These are phyloP conservation scores for Diadumene lineata DNA, from an alignment of 92 coral and sea anemone species.

Conservation along the genomic window DNA sequence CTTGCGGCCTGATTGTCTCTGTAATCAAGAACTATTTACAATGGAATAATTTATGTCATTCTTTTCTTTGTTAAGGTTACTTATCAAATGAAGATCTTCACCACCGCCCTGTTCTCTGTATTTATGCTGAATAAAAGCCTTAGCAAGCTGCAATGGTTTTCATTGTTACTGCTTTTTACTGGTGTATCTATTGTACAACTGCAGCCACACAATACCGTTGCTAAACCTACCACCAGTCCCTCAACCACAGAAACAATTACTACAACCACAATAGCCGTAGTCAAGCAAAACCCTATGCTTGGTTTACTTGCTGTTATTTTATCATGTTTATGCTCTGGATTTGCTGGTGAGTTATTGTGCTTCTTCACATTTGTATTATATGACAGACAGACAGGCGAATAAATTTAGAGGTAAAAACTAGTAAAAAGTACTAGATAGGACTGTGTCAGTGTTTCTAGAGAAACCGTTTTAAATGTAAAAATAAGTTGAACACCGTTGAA, in stretches of 20 bases:
- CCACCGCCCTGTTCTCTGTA: slow-evolving; percentile 94
- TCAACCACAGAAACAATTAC: slow-evolving; percentile 9
- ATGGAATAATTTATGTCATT: not conserved
- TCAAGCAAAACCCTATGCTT: slow-evolving; percentile 68
- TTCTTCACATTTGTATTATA: not conserved
- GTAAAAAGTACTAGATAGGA: no score
- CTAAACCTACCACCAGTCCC: slow-evolving; percentile 18
- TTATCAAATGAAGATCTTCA: slow-evolving; percentile 89
- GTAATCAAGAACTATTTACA: no score
- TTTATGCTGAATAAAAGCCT: slow-evolving; percentile 86
- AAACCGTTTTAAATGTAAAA: no score
- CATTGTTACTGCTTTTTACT: slow-evolving; percentile 79
- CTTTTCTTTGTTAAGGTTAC: slow-evolving; percentile 58
- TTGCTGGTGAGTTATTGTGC: slow-evolving; percentile 68
- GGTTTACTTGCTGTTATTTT: slow-evolving; percentile 86
- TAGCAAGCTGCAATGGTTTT: slow-evolving; percentile 86
- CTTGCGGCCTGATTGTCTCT: no score
- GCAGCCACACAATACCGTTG: slow-evolving; percentile 32
- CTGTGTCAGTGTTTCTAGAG: no score
- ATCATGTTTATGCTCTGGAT: slow-evolving; percentile 95
- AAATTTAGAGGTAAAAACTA: no score
- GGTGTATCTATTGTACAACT: slow-evolving; percentile 95
- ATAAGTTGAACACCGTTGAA: no score
- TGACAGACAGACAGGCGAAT: not conserved
- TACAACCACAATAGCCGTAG: slow-evolving; percentile 13